phyloP scores from a whole-genome alignment of 2,113 vertebrate genomes.

The Varanus komodoensis region DNA sequence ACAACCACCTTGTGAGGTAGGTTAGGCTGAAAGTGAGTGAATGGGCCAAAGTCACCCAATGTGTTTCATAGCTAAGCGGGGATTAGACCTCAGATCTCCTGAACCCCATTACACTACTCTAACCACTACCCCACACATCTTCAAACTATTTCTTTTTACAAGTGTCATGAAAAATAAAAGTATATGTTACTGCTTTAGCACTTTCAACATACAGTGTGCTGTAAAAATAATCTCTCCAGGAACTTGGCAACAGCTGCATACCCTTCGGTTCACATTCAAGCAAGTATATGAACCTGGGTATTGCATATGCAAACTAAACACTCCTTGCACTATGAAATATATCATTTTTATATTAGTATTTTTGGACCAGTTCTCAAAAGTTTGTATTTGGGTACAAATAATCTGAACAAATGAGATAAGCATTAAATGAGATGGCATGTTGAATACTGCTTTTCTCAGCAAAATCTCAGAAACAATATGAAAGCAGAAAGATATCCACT shows the following conservation, averaged over 20 bases:
- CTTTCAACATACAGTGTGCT: not conserved
- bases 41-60: too few species aligned
- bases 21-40: too few species aligned
- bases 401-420: not conserved
- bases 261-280: not conserved
- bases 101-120: too few species aligned
- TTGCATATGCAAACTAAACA: not conserved
- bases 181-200: not conserved
- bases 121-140: not conserved
- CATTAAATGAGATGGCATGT: not conserved
- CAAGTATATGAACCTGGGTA: not conserved
- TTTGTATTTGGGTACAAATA: not conserved
- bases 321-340: not conserved
- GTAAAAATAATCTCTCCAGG: not conserved
- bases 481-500: not conserved
- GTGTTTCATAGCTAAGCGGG: too few species aligned
- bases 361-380: not conserved
- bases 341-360: not conserved
- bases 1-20: too few species aligned
- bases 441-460: not conserved
- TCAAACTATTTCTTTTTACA: not conserved
- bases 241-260: not conserved
- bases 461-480: not conserved
- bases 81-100: too few species aligned
- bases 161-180: not conserved